phyloP scores from a whole-genome alignment of 2,888 invertebrate species.

The Apocheima hispidaria region DNA sequence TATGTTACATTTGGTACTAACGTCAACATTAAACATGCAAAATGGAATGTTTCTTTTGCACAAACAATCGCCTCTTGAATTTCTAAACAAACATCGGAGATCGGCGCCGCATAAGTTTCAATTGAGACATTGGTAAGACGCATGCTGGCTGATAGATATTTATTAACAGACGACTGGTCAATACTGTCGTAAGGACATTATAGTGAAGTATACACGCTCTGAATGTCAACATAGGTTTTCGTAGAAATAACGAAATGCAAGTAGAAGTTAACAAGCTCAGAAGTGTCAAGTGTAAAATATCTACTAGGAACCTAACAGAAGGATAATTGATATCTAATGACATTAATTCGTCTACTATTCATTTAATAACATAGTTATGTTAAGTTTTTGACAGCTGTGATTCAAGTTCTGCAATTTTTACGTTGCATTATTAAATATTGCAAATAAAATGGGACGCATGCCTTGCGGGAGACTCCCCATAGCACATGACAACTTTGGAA shows the following conservation, averaged over 20 bases:
- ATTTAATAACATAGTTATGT: too few relatives aligned
- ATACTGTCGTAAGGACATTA: slow-evolving; percentile 8
- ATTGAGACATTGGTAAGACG: slow-evolving; percentile 35
- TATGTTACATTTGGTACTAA: slow-evolving; percentile 51
- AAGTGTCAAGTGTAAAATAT: too few relatives aligned
- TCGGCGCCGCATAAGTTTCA: slow-evolving; percentile 42
- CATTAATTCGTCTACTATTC: too few relatives aligned
- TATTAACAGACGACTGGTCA: slow-evolving; percentile 18
- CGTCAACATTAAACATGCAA: slow-evolving; percentile 48
- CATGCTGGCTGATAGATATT: slow-evolving; percentile 23
- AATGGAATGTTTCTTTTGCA: slow-evolving; percentile 50
- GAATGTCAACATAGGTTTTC: slow-evolving; percentile 10
- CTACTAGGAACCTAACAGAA: too few relatives aligned
- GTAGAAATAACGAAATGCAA: slow-evolving; percentile 1
- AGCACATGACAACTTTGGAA: not conserved
- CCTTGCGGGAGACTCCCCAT: not conserved
- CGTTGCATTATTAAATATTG: too few relatives aligned
- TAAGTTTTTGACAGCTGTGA: too few relatives aligned
- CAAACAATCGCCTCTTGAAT: slow-evolving; percentile 49
- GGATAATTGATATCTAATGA: too few relatives aligned
- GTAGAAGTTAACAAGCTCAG: not conserved
- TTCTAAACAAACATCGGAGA: slow-evolving; percentile 55
- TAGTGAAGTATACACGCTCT: slow-evolving; percentile 5
- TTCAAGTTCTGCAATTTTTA: too few relatives aligned
- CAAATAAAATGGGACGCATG: not conserved